Base-by-base conservation (phyloP, 2,113 vertebrate genomes). In the Carettochelys insculpta region DNA sequence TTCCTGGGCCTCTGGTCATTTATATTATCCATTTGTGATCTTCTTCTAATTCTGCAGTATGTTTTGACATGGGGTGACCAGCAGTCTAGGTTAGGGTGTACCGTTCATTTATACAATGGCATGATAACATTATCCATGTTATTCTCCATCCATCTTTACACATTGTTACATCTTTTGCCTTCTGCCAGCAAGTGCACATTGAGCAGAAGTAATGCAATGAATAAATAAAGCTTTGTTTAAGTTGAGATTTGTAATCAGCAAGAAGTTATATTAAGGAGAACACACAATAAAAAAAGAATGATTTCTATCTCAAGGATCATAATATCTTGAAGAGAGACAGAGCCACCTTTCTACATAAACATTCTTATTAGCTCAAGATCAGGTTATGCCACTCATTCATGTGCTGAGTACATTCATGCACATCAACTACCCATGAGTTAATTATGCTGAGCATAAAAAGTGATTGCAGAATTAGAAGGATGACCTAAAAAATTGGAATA, bases 291-390 rank as follows among this genome's bases (percentile, higher is more conserved):
- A 7, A 3, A 8, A 11, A 61, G 58, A 29, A 58, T 38, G 1
- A 86, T 41, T 45, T 80, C 22, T 77, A 27, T 79, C 88, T 12
- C 6, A 83, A 58, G 4, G 51, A 76, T 77, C 31, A 90, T 91
- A 31, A 50, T 92, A 83, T 52, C 50, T 92, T n/a, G 34, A 86
- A 48, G 52, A 93, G 82, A 93, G 90, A 86, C 71, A 86, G 41
- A 90, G 47, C 11, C 47, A 58, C 2, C 52, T 75, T 80, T 56
- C 29, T 47, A 16, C 80, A 25, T 51, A 94, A 94, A 92, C 41
- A 83, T 68, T 68, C 78, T 54, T 95, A 29, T 56, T 86, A 75
- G n/a, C 41, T 91, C 10, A 88, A 77, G 77, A 86, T 41, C 8
- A 51, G 7, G 38, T 20, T 68, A 68, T 68, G 61, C 61, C 19